Evolutionary conservation across 2,888 invertebrate species (phyloP).

Genomic region (Metellina segmentata): DNA sequence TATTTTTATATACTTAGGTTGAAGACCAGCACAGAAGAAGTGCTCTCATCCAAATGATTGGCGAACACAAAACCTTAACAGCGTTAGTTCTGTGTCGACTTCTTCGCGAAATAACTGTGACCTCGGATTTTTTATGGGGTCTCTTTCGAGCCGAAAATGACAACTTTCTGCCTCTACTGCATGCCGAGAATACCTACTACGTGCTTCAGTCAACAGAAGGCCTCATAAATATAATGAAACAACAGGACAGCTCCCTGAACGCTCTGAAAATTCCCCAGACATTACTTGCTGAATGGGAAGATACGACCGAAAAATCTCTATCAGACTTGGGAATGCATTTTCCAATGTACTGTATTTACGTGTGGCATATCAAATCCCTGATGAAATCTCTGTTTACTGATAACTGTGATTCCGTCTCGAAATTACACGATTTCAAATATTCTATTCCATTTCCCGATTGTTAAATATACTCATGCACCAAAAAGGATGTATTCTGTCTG

Average conservation of each 20-base stretch:
- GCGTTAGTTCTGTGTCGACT: conserved; percentile 33
- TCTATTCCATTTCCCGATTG: no score
- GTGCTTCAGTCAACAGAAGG: conserved; percentile 60
- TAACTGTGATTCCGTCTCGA: not conserved
- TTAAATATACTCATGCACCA: no score
- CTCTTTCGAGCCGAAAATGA: conserved; percentile 34
- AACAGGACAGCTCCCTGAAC: conserved; percentile 42
- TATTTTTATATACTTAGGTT: not conserved
- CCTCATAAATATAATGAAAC: conserved; percentile 16
- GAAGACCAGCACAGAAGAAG: conserved; percentile 39
- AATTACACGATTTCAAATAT: no score
- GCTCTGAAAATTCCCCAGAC: conserved; percentile 30
- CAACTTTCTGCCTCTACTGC: conserved; percentile 34
- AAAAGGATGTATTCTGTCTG: no score
- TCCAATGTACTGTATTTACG: conserved; percentile 61
- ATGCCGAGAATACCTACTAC: conserved; percentile 49
- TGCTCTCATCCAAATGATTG: conserved; percentile 42
- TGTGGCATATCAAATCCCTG: conserved; percentile 47
- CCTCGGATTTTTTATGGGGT: conserved; percentile 28
- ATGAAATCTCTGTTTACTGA: conserved; percentile 25
- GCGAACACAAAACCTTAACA: conserved; percentile 31
- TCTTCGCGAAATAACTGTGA: conserved; percentile 41
- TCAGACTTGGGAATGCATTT: conserved; percentile 30
- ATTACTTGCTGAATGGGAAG: conserved; percentile 27
- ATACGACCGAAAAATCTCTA: conserved; percentile 29